These are phyloP conservation scores for Melanerpes aurifrons DNA, from an alignment of 2,113 vertebrate species.

Conservation along the genomic window DNA sequence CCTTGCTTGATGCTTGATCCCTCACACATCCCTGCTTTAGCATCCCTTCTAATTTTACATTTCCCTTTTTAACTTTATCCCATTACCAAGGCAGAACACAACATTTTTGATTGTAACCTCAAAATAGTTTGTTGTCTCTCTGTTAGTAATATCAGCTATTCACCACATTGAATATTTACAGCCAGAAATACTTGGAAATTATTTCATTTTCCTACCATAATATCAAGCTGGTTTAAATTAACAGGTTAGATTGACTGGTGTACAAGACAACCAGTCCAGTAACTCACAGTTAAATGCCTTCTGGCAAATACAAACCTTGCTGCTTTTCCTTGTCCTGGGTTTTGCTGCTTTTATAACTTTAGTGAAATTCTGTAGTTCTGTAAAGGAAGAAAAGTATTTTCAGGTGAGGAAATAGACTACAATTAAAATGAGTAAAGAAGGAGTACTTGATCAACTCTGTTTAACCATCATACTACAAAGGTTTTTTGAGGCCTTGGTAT, in stretches of 20 bases:
- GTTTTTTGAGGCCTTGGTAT: background rate
- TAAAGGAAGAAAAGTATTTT: slow-evolving; percentile 47
- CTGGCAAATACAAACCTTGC: slow-evolving; percentile 83
- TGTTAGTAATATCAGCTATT: background rate
- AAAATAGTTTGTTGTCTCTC: background rate
- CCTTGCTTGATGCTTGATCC: background rate
- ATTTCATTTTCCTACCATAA: background rate
- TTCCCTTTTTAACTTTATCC: background rate
- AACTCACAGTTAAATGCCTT: background rate
- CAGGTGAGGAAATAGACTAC: background rate
- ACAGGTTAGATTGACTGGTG: background rate
- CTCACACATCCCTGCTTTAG: background rate
- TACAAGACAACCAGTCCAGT: background rate
- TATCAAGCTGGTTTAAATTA: background rate
- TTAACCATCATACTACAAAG: background rate
- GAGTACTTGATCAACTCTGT: background rate
- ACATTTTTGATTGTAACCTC: background rate
- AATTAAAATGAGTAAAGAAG: background rate
- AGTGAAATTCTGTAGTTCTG: slow-evolving; percentile 84
- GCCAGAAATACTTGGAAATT: background rate
- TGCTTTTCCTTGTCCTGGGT: slow-evolving; percentile 84
- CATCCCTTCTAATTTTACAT: background rate
- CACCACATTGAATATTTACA: background rate
- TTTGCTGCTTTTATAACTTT: slow-evolving; percentile 87
- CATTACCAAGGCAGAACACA: background rate